phyloP scores from a whole-genome alignment of 2,113 vertebrate species.

The Anser brachyrhynchus region DNA sequence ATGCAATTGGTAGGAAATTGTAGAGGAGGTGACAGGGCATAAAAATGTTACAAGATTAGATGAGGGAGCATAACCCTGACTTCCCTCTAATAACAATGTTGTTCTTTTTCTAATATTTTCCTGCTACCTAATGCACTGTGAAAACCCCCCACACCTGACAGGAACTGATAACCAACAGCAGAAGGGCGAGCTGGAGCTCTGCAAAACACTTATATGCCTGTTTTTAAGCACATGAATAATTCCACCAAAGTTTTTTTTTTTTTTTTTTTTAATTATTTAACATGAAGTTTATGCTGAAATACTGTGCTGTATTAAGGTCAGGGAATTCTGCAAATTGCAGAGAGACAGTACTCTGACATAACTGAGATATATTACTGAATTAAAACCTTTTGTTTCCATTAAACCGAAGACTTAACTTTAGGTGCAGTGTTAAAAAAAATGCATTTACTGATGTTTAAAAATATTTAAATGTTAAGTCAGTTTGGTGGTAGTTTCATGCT shows the following conservation, averaged over 20 bases:
- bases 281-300: background rate
- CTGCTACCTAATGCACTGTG: background rate
- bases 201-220: background rate
- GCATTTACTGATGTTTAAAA: background rate
- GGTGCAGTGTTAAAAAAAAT: background rate
- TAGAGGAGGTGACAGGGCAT: constrained; percentile 1
- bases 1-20: background rate
- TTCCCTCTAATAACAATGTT: background rate
- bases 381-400: background rate
- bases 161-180: background rate
- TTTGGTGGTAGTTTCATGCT: background rate
- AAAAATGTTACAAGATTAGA: constrained; percentile 9
- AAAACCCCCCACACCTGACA: background rate
- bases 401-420: background rate
- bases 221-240: constrained; percentile 31
- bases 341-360: background rate
- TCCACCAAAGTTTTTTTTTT: background rate
- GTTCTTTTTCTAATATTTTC: constrained; percentile 13
- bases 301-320: background rate
- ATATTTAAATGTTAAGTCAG: background rate
- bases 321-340: background rate
- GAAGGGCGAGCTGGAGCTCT: background rate
- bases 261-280: background rate
- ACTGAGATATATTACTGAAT: background rate
- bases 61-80: background rate